Evolutionary conservation across 2,888 invertebrate species (phyloP).

Genomic region (Drosophila histrio): DNA sequence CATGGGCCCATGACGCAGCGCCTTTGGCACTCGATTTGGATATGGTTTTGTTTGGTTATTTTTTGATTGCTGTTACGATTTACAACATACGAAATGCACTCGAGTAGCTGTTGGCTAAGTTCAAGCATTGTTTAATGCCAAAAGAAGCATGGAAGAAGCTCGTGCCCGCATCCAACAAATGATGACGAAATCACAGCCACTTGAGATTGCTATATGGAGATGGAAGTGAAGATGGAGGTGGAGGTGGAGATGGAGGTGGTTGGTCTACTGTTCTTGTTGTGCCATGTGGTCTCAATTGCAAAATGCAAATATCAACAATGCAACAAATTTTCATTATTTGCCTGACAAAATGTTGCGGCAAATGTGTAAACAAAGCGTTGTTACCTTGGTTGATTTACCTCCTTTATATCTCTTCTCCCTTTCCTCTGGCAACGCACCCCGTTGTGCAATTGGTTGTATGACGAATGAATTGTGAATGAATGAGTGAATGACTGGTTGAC

Average conservation of each 20-base stretch:
- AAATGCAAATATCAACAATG: constrained; percentile 75
- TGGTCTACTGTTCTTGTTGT: constrained; percentile 6
- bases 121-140: constrained; percentile 65
- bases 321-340: constrained; percentile 71
- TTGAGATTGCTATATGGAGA: constrained; percentile 9
- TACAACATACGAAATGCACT: constrained; percentile 52
- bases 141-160: constrained; percentile 25
- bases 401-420: neutral
- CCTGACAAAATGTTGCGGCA: constrained; percentile 72
- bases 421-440: constrained; percentile 10
- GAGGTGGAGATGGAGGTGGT: neutral
- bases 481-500: constrained; percentile 55
- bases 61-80: constrained; percentile 53
- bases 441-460: constrained; percentile 34
- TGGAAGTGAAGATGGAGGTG: constrained; percentile 3
- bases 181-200: constrained; percentile 59
- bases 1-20: constrained; percentile 67
- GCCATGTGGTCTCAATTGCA: constrained; percentile 59
- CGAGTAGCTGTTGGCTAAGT: constrained; percentile 55
- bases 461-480: neutral
- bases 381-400: constrained; percentile 53
- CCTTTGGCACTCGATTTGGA: constrained; percentile 30
- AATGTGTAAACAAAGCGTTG: constrained; percentile 61
- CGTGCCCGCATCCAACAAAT: constrained; percentile 46
- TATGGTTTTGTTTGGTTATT: neutral